phyloP scores from a whole-genome alignment of 1,140 invertebrate species.

The Drosophila neocordata region DNA sequence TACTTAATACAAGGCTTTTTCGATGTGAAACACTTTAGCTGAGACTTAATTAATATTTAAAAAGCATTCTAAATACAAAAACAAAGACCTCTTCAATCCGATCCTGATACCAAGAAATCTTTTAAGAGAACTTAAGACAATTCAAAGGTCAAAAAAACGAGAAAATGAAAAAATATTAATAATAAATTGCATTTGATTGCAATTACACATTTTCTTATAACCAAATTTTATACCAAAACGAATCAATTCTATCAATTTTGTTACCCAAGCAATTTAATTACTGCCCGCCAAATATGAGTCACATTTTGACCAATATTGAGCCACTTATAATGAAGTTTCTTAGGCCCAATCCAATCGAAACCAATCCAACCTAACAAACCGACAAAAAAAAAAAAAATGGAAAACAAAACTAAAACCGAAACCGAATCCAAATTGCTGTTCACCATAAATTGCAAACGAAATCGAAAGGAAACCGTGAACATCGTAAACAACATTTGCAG shows the following conservation, averaged over 20 bases:
- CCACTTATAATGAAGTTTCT: conserved; percentile 48
- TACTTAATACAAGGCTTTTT: too few species aligned
- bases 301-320: conserved; percentile 50
- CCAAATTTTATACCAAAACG: neutral
- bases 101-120: neutral
- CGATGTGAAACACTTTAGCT: too few species aligned
- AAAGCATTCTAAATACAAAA: too few species aligned
- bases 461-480: conserved; percentile 82
- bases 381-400: neutral
- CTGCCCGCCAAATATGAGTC: conserved; percentile 43
- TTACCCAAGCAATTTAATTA: conserved; percentile 39
- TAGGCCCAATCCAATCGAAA: neutral
- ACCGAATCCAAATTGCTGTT: conserved; percentile 51
- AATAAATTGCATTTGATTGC: neutral
- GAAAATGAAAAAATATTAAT: neutral
- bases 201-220: neutral
- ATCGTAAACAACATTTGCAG: conserved; percentile 80
- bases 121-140: neutral
- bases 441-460: conserved; percentile 76
- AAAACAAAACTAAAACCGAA: conserved; percentile 16
- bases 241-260: conserved; percentile 39
- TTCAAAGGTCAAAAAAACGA: neutral
- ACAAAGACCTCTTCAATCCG: too few species aligned
- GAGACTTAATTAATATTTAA: too few species aligned
- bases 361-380: conserved; percentile 18